Evolutionary conservation across 2,113 vertebrate species (phyloP), one percentile per base, ranked within the genome.

Genomic region (Anseranas semipalmata): DNA sequence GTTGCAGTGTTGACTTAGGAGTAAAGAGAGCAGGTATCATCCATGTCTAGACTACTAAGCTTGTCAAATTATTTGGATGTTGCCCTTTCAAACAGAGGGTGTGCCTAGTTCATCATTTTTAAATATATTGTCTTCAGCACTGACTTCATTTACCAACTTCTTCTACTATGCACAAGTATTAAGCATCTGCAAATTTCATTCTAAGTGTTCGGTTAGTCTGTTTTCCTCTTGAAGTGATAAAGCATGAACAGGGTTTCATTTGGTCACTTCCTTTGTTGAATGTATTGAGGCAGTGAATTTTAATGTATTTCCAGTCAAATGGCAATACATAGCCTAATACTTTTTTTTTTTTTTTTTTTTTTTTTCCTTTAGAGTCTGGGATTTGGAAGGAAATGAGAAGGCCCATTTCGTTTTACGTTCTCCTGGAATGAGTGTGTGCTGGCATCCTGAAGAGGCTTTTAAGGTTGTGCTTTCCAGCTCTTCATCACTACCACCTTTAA

Each of bases 371-470:
- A 99, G 99, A 93, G 97, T 99, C 93, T 99, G 99, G 99, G 99
- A 99, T 98, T 98, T 99, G 97, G 98, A 99, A 72, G 99, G 99
- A 84, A 98, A 98, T 85, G 98, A 99, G 89, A 99, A 97, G 32
- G 94, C 98, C 55, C 97, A 97, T 81, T 99, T 99, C 97, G 98
- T 98, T 95, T 98, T 99, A 58, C 98, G 98, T 81, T 99, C 99
- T 77, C 99, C 99, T 79, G 99, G 99, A 83, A 98, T 99, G 98
- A 99, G 99, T 91, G 99, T 99, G 79, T 99, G 99, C 97, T 99
- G 99, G 99, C 99, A 99, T 97, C 99, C 99, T 39, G 98, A 99
- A 87, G 99, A 99, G 82, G 95, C 97, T 53, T 99, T 98, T 92
- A 99, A 99, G 99, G 99, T 99, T 94, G 71, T 91, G 75, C 68